Conservation (phyloP, 2,797 vertebrate species). For the Cynopterus sphinx region DNA sequence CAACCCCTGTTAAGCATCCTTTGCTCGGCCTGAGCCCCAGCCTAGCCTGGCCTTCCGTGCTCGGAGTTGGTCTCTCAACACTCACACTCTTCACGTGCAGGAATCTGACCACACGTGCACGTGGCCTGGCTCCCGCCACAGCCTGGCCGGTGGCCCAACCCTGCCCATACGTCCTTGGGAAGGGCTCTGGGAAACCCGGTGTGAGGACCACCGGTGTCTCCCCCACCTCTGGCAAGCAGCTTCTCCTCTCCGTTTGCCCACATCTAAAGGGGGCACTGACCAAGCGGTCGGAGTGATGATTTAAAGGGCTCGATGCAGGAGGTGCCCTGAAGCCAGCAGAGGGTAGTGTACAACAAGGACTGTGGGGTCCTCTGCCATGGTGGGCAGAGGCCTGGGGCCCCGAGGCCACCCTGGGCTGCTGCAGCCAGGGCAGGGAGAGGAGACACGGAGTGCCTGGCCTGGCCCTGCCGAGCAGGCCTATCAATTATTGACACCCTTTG, state of each 20-base stretch:
- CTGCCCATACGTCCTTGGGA: neutral
- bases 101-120: neutral
- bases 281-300: neutral
- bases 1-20: neutral
- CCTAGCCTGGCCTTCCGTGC: too few relatives aligned
- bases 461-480: neutral
- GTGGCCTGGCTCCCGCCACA: too few relatives aligned
- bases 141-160: neutral
- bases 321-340: neutral
- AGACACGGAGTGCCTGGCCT: neutral
- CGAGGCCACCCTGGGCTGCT: neutral
- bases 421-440: neutral
- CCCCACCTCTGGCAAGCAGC: neutral
- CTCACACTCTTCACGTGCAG: neutral
- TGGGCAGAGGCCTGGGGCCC: rapidly evolving
- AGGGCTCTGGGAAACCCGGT: neutral
- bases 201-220: neutral
- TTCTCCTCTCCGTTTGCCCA: neutral
- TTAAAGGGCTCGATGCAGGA: neutral
- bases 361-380: neutral
- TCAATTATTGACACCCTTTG: slow-evolving; percentile 81
- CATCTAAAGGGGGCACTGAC: neutral
- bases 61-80: neutral
- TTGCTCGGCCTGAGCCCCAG: neutral
- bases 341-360: neutral